Conservation (phyloP, 2,113 vertebrate species). For the Xiphias gladius region DNA sequence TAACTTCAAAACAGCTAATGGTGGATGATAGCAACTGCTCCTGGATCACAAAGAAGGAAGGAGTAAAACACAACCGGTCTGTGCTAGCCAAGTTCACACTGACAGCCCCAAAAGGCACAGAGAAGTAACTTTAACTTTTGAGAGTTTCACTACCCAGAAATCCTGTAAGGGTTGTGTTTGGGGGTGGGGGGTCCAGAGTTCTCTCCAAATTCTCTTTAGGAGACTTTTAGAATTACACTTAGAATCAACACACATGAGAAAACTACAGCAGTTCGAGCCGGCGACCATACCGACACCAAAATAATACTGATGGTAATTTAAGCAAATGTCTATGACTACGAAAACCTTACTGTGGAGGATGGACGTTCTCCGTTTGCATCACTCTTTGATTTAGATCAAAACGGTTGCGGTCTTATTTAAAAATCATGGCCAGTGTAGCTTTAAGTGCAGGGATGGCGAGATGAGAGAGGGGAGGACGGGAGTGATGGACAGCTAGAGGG, state of each 20-base stretch:
- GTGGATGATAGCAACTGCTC: too few species aligned
- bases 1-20: too few species aligned
- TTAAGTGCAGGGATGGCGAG: constrained; percentile 38
- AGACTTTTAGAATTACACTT: background rate
- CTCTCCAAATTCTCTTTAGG: background rate
- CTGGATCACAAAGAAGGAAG: too few species aligned
- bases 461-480: constrained; percentile 50
- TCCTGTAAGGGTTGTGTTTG: background rate
- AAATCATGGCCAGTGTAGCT: constrained; percentile 28
- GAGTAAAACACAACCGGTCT: too few species aligned
- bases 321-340: background rate
- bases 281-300: background rate
- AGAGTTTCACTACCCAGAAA: background rate
- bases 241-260: background rate
- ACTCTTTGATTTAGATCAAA: background rate
- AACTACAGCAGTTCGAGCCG: background rate
- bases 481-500: constrained; percentile 68
- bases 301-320: background rate
- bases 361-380: background rate
- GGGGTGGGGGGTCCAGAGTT: background rate
- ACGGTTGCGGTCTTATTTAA: constrained; percentile 24
- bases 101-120: too few species aligned
- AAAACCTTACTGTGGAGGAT: background rate
- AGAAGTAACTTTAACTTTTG: background rate
- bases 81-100: background rate